These are phyloP conservation scores for Drosophila atripex DNA, from an alignment of 2,888 invertebrate species.

Conservation along the genomic window DNA sequence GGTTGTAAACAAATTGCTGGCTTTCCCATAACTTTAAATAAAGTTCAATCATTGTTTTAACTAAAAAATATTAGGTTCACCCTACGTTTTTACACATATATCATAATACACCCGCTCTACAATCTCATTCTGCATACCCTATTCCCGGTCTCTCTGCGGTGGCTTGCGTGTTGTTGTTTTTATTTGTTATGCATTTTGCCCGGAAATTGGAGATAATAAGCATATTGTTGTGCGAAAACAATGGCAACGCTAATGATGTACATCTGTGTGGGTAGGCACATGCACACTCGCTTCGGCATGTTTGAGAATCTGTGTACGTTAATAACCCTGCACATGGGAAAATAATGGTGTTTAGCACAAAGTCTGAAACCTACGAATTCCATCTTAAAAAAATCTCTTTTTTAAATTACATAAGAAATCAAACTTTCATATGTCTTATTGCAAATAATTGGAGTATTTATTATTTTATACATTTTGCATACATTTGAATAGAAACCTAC, in stretches of 20 bases:
- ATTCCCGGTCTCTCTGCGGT: not conserved
- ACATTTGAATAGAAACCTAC: not conserved
- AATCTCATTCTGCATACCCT: constrained; percentile 1
- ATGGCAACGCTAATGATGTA: constrained; percentile 78
- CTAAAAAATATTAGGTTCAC: not conserved
- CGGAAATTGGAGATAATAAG: constrained; percentile 81
- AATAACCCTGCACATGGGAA: constrained; percentile 28
- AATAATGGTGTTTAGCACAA: constrained; percentile 10
- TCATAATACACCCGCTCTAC: constrained; percentile 26
- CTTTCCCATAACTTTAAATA: no score
- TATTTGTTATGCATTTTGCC: constrained; percentile 77
- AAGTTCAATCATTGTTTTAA: not conserved
- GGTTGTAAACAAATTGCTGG: no score
- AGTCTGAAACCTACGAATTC: not conserved
- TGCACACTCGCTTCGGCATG: constrained; percentile 11
- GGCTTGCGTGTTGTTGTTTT: constrained; percentile 65
- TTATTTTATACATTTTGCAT: not conserved
- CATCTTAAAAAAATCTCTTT: no score
- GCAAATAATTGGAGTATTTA: not conserved
- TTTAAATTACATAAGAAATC: not conserved
- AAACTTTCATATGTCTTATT: no score
- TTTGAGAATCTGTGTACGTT: constrained; percentile 17
- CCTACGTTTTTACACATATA: not conserved
- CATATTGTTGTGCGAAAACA: constrained; percentile 80
- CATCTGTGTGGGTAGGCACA: constrained; percentile 57